Percentiles rank a stretch among this genome's conserved stretches.
Evolutionary conservation across 23 tunicate species (phyloP).

Genomic region (Ciona savignyi): DNA sequence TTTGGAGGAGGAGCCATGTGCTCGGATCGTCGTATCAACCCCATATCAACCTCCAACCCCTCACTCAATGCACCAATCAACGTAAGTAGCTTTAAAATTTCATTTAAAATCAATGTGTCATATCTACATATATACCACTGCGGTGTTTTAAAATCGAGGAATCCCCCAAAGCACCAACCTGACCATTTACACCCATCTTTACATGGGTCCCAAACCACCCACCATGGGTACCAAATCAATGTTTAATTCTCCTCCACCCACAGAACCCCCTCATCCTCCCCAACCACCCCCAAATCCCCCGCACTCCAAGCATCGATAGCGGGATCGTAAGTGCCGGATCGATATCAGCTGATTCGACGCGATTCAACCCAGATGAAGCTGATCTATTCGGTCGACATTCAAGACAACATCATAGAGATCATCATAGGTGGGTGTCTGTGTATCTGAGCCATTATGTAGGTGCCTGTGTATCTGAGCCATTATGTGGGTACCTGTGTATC

Average conservation of each 20-base stretch:
- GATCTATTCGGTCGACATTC: constrained; percentile 33
- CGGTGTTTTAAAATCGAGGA: too few species aligned
- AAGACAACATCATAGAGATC: not conserved
- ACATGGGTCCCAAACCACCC: too few species aligned
- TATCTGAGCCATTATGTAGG: too few species aligned
- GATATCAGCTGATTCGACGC: constrained; percentile 51
- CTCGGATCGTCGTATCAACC: constrained; percentile 25
- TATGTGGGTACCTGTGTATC: too few species aligned
- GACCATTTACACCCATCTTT: too few species aligned
- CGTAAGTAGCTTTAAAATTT: too few species aligned
- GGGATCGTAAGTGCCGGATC: constrained; percentile 62
- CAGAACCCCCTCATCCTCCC: constrained; percentile 57
- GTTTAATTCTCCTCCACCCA: not conserved
- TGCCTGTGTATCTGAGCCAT: too few species aligned
- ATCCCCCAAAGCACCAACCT: too few species aligned
- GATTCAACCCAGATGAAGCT: constrained; percentile 43
- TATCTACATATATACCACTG: too few species aligned
- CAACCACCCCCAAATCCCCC: constrained; percentile 72
- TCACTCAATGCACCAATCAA: constrained; percentile 22
- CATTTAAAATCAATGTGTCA: too few species aligned
- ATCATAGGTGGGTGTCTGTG: too few species aligned
- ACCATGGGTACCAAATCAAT: too few species aligned
- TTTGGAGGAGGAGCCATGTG: constrained; percentile 31
- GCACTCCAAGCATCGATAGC: constrained; percentile 78
- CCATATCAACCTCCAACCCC: constrained; percentile 41